These are phyloP conservation scores for Pogoniulus pusillus DNA, from an alignment of 2,797 vertebrate species.

Conservation along the genomic window DNA sequence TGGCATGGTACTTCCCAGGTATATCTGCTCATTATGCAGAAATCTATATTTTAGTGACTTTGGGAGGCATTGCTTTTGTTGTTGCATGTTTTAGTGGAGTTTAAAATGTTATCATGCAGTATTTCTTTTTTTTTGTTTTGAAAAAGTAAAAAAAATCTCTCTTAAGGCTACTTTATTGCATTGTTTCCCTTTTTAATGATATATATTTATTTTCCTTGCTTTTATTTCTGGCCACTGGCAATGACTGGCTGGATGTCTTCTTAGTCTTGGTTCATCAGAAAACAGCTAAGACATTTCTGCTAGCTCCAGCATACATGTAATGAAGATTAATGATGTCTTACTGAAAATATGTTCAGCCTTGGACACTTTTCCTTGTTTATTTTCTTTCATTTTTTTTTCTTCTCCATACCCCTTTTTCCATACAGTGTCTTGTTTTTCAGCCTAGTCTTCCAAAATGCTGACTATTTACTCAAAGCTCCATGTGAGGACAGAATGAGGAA, in stretches of 20 bases:
- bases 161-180: not conserved
- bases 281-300: slow-evolving; percentile 62
- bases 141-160: not conserved
- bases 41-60: not conserved
- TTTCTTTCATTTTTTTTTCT: not conserved
- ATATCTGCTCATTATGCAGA: not conserved
- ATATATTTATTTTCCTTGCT: not conserved
- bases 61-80: not conserved
- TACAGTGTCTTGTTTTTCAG: slow-evolving; percentile 22
- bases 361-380: slow-evolving; percentile 47
- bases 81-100: not conserved
- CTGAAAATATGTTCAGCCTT: slow-evolving; percentile 44
- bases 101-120: not conserved
- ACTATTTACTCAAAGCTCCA: slow-evolving; percentile 14
- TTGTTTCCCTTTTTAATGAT: not conserved
- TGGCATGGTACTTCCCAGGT: not conserved
- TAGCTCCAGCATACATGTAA: slow-evolving; percentile 67
- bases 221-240: slow-evolving; percentile 16
- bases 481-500: slow-evolving; percentile 45
- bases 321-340: slow-evolving; percentile 64
- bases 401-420: not conserved
- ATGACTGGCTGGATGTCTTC: not conserved
- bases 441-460: not conserved
- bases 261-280: slow-evolving; percentile 57
- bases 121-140: not conserved